phyloP scores from a whole-genome alignment of 2,888 invertebrate species.

The Coleophora flavipennella region DNA sequence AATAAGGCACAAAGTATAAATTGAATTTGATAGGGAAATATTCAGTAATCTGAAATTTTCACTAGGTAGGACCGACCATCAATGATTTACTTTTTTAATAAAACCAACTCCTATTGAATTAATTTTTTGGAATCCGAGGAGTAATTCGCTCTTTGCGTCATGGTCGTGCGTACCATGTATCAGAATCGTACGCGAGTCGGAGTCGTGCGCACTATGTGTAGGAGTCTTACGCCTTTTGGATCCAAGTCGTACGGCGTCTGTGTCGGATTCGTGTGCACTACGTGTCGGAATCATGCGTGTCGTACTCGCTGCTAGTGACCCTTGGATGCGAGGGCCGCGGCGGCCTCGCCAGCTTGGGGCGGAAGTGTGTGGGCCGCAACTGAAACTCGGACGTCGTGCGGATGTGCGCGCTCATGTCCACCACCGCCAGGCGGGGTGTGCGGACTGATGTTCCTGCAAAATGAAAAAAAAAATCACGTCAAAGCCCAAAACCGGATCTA shows the following conservation, averaged over 20 bases:
- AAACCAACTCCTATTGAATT: too few species aligned
- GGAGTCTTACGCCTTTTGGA: too few species aligned
- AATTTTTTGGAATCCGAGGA: neutral
- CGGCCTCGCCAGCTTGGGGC: conserved; percentile 23
- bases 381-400: conserved; percentile 23
- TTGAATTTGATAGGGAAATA: too few species aligned
- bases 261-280: neutral
- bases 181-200: neutral
- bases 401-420: conserved; percentile 55
- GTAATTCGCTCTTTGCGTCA: neutral
- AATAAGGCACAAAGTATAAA: conserved; percentile 7
- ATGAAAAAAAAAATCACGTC: too few species aligned
- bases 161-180: neutral
- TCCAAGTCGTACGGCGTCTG: too few species aligned
- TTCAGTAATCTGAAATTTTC: too few species aligned
- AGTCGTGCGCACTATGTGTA: too few species aligned
- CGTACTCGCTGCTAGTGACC: conserved; percentile 59
- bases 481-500: too few species aligned
- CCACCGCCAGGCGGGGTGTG: conserved; percentile 52
- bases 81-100: too few species aligned
- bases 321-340: conserved; percentile 30
- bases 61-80: too few species aligned
- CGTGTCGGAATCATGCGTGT: conserved; percentile 54
- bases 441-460: conserved; percentile 46
- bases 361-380: conserved; percentile 5